A percentile compares a stretch with the other conserved stretches of the same genome.
Conservation (phyloP, 2,888 invertebrate species). For the Clistopyga incitator region DNA sequence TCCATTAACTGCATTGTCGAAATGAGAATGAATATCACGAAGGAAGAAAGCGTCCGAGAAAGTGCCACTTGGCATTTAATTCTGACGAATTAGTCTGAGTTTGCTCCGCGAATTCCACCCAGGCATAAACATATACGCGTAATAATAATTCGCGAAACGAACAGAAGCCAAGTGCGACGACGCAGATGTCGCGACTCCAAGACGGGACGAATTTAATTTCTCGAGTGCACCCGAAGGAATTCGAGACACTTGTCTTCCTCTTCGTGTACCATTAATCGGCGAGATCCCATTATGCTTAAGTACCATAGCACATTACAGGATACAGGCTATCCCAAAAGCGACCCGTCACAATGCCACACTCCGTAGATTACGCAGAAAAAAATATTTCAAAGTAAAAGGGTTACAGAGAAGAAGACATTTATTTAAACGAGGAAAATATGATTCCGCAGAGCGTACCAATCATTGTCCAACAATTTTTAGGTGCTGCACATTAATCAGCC, state of each 20-base stretch:
- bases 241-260: constrained; percentile 5
- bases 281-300: neutral
- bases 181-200: constrained; percentile 9
- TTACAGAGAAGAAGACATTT: too few species aligned
- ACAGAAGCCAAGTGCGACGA: neutral
- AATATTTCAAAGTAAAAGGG: too few species aligned
- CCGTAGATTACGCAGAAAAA: too few species aligned
- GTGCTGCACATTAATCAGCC: too few species aligned
- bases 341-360: too few species aligned
- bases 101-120: constrained; percentile 21
- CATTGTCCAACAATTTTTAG: too few species aligned
- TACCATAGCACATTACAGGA: neutral
- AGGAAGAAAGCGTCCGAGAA: neutral
- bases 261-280: constrained; percentile 4
- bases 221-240: constrained; percentile 35
- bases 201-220: constrained; percentile 50
- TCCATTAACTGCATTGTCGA: constrained; percentile 13
- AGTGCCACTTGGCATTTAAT: constrained; percentile 32
- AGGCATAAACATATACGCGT: constrained; percentile 5
- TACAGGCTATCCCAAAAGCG: neutral
- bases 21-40: constrained; percentile 17
- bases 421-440: too few species aligned
- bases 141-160: constrained; percentile 39
- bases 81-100: constrained; percentile 31
- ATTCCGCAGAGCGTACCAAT: too few species aligned